Conservation (phyloP, 2,888 invertebrate species). For the Callinectes sapidus region DNA sequence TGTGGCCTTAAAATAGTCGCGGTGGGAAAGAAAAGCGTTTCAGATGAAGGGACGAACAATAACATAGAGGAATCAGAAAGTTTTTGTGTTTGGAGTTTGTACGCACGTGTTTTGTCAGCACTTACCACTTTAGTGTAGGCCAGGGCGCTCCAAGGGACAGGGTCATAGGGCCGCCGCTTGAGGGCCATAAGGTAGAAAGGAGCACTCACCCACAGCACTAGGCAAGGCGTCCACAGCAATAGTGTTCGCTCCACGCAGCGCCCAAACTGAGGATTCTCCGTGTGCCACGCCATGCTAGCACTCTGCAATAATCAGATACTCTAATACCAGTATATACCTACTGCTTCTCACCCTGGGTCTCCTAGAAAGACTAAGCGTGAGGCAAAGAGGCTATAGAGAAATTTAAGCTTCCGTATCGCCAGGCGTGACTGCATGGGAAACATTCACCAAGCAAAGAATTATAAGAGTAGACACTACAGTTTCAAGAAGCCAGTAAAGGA, state of each 20-base stretch:
- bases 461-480: neutral
- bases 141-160: slow-evolving; percentile 53
- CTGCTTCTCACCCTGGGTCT: slow-evolving; percentile 42
- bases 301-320: slow-evolving; percentile 45
- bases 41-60: neutral
- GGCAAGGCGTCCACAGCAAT: slow-evolving; percentile 78
- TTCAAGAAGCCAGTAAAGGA: neutral
- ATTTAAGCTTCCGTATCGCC: too few relatives aligned
- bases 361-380: neutral
- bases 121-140: slow-evolving; percentile 54
- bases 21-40: too few relatives aligned
- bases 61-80: neutral
- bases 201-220: slow-evolving; percentile 75
- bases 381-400: neutral
- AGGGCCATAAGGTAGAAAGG: slow-evolving; percentile 73
- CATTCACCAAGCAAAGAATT: neutral
- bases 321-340: too few relatives aligned
- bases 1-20: too few relatives aligned
- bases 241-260: slow-evolving; percentile 78
- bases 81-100: neutral
- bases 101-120: neutral
- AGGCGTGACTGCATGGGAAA: neutral
- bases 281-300: slow-evolving; percentile 7
- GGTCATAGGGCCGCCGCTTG: slow-evolving; percentile 39
- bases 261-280: neutral